Conservation (phyloP, 2,113 vertebrate genomes). For the Lichenostomus cassidix region DNA sequence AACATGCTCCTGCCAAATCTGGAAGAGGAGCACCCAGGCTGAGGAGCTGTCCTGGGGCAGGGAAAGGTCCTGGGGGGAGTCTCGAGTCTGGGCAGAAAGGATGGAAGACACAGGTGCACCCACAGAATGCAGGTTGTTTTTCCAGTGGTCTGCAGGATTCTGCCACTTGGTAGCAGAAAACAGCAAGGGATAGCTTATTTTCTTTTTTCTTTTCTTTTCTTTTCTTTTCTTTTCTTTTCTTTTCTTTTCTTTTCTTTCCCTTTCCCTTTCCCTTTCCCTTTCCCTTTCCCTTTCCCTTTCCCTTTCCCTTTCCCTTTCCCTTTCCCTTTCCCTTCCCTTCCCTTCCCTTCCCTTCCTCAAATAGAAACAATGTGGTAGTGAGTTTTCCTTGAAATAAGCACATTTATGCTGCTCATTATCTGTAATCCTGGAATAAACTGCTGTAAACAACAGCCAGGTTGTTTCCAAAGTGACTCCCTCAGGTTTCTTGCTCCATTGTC, state of each 20-base stretch:
- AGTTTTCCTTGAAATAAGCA: neutral
- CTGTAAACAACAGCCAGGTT: neutral
- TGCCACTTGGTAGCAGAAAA: neutral
- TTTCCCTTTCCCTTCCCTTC: too few species aligned
- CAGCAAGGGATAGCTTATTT: neutral
- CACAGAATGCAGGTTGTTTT: neutral
- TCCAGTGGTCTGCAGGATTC: neutral
- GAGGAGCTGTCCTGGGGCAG: neutral
- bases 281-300: too few species aligned
- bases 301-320: too few species aligned
- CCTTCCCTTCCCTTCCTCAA: neutral
- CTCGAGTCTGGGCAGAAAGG: neutral
- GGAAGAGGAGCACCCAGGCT: neutral
- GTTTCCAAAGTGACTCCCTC: neutral
- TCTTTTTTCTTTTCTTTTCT: neutral
- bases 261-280: too few species aligned
- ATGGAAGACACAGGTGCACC: fast-evolving
- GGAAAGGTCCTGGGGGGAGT: too few species aligned
- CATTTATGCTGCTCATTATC: neutral
- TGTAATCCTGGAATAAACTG: neutral
- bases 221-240: too few species aligned
- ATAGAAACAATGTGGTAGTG: neutral
- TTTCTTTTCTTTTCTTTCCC: too few species aligned
- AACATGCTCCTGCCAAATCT: neutral
- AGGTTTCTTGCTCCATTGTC: neutral